Evolutionary conservation across 2,797 vertebrate genomes (phyloP).

Genomic region (Steatocranus sp.): DNA sequence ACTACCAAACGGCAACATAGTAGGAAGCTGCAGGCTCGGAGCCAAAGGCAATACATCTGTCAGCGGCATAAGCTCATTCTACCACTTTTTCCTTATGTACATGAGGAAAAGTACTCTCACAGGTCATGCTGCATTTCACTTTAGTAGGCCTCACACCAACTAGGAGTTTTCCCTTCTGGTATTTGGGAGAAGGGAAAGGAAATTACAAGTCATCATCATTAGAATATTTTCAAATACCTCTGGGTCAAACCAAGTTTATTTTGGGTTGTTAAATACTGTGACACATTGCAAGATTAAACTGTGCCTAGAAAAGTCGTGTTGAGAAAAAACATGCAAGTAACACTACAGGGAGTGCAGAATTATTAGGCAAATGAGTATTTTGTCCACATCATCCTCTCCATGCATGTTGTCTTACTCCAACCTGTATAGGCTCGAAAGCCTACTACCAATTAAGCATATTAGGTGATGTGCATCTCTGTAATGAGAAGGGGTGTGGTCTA

Average conservation of each 20-base stretch:
- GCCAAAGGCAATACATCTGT: constrained; percentile 35
- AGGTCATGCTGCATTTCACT: background rate
- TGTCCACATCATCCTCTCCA: no score
- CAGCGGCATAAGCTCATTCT: constrained; percentile 9
- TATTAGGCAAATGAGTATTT: no score
- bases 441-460: no score
- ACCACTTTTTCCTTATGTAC: constrained; percentile 2
- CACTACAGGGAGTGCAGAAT: no score
- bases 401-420: no score
- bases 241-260: background rate
- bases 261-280: background rate
- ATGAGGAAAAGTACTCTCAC: background rate
- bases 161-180: background rate
- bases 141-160: background rate
- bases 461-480: no score
- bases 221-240: background rate
- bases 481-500: no score
- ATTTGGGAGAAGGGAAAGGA: background rate
- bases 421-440: no score
- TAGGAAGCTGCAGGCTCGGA: constrained; percentile 19
- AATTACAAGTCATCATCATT: background rate
- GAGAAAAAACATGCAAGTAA: background rate
- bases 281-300: background rate
- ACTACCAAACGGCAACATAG: constrained; percentile 13
- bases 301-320: background rate